Conservation (phyloP, 2,888 invertebrate species). For the Drosophila sordidapex region DNA sequence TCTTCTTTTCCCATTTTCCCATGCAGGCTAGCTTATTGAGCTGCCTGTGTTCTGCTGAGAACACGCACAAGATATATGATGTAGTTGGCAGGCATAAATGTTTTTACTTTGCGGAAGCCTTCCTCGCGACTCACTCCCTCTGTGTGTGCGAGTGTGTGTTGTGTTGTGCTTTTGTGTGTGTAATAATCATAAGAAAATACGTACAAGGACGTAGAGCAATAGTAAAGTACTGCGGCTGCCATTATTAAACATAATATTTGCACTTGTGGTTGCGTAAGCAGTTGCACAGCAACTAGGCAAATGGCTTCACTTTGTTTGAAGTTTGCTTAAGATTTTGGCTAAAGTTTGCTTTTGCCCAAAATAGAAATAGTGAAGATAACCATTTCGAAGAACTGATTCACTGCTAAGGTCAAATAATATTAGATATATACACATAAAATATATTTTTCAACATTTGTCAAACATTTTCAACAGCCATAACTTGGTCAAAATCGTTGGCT, state of each 20-base stretch:
- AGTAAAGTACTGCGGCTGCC: slow-evolving; percentile 18
- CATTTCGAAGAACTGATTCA: not conserved
- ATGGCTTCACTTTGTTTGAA: slow-evolving; percentile 2
- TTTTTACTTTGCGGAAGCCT: slow-evolving; percentile 25
- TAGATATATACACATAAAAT: not conserved
- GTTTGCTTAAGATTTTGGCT: slow-evolving; percentile 5
- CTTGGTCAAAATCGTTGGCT: not conserved
- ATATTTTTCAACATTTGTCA: not conserved
- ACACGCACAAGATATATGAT: slow-evolving; percentile 35
- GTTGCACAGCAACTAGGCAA: slow-evolving; percentile 9
- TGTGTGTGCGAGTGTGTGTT: not conserved
- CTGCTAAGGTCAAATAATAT: not conserved
- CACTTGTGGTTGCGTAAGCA: slow-evolving; percentile 23
- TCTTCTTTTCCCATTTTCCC: not conserved
- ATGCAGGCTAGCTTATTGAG: slow-evolving; percentile 55
- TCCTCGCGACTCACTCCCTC: not conserved
- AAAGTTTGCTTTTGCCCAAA: not conserved
- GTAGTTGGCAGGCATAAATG: slow-evolving; percentile 45
- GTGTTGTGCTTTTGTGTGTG: slow-evolving; percentile 4
- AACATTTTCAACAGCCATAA: not conserved
- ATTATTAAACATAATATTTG: slow-evolving; percentile 58
- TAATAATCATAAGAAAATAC: slow-evolving; percentile 41
- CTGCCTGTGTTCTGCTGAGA: slow-evolving; percentile 48
- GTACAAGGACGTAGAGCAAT: slow-evolving; percentile 10
- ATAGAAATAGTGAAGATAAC: not conserved